Conservation (phyloP, 53 echinoderm and acorn worm species). For the Luidia sarsii region DNA sequence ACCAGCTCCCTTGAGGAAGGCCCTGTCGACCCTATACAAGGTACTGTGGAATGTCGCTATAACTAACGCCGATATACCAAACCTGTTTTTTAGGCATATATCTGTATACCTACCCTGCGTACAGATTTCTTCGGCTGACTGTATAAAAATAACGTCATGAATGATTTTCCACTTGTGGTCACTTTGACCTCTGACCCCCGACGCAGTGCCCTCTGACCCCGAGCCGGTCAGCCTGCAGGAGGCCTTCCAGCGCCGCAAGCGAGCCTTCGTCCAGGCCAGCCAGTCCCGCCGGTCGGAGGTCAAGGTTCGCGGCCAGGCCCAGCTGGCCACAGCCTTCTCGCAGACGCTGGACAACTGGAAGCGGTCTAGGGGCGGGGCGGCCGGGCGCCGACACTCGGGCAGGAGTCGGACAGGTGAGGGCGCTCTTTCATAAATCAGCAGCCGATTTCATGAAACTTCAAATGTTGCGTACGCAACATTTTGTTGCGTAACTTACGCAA, state of each 20-base stretch:
- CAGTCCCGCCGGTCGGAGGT: constrained; percentile 72
- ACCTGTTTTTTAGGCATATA: too few relatives aligned
- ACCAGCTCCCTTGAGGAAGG: too few relatives aligned
- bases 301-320: constrained; percentile 64
- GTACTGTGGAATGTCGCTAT: too few relatives aligned
- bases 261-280: constrained; percentile 72
- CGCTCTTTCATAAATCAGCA: too few relatives aligned
- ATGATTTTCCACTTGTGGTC: neutral
- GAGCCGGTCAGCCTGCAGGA: constrained; percentile 40
- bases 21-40: too few relatives aligned
- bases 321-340: constrained; percentile 73
- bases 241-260: constrained; percentile 63
- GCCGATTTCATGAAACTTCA: too few relatives aligned
- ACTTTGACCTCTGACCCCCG: neutral
- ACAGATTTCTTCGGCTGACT: too few relatives aligned
- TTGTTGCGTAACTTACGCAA: too few relatives aligned
- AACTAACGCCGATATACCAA: too few relatives aligned
- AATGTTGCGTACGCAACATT: too few relatives aligned
- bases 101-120: too few relatives aligned
- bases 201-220: constrained; percentile 2
- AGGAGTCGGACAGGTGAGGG: constrained; percentile 10
- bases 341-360: constrained; percentile 79
- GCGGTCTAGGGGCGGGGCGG: constrained; percentile 40
- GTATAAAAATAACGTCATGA: too few relatives aligned
- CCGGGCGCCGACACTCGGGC: neutral